Conservation (phyloP, 1,140 invertebrate genomes). For the Mercenaria mercenaria region DNA sequence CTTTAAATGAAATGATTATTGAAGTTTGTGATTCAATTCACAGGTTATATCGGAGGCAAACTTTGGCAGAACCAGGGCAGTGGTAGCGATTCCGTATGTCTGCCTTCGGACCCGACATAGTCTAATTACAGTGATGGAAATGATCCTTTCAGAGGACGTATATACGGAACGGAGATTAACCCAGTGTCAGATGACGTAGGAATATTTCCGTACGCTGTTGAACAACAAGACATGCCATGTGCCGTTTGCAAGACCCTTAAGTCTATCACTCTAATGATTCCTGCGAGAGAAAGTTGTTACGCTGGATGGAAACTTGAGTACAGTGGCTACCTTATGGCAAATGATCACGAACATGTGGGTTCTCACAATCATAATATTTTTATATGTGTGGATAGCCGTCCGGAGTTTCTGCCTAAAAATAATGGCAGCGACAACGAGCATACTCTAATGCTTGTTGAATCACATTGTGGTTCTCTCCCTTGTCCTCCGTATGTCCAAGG, state of each 20-base stretch:
- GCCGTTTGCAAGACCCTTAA: background rate
- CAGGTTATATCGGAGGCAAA: slow-evolving; percentile 11
- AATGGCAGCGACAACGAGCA: slow-evolving; percentile 41
- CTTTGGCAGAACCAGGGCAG: background rate
- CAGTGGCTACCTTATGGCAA: slow-evolving; percentile 46
- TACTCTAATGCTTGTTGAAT: slow-evolving; percentile 66
- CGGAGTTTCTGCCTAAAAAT: slow-evolving; percentile 47
- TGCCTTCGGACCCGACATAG: background rate
- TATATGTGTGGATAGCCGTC: slow-evolving; percentile 68
- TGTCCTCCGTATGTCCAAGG: slow-evolving; percentile 71
- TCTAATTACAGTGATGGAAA: background rate
- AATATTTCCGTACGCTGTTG: background rate
- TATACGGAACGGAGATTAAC: slow-evolving; percentile 17
- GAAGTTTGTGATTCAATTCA: no score
- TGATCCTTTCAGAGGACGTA: background rate
- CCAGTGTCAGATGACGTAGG: background rate
- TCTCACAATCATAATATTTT: slow-evolving; percentile 40
- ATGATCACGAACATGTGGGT: background rate
- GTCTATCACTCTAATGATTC: slow-evolving; percentile 39
- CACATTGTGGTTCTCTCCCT: slow-evolving; percentile 64
- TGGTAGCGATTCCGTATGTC: background rate
- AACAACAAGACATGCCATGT: slow-evolving; percentile 23
- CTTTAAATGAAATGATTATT: no score
- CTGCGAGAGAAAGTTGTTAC: slow-evolving; percentile 50
- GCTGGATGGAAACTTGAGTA: slow-evolving; percentile 61